Percentiles rank a stretch among this genome's conserved stretches.
These are phyloP conservation scores for Ctenoplectra terminalis DNA, from an alignment of 1,140 invertebrate genomes.

Conservation along the genomic window DNA sequence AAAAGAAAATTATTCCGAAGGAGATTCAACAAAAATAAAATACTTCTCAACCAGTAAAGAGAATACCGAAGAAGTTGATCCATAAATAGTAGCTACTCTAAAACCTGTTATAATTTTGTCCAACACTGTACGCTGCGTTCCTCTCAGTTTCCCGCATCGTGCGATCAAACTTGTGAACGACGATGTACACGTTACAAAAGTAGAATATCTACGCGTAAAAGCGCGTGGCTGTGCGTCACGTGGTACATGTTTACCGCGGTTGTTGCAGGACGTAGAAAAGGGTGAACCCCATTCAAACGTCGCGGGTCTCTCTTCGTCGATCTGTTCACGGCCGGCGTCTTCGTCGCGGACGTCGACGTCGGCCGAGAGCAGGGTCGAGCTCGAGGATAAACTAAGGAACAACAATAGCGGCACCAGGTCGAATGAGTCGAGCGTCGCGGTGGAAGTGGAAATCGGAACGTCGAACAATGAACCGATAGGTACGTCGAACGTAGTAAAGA, in stretches of 20 bases:
- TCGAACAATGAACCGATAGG: slow-evolving; percentile 54
- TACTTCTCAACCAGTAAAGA: too few relatives aligned
- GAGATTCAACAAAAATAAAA: too few relatives aligned
- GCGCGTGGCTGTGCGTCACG: too few relatives aligned
- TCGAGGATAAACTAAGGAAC: slow-evolving; percentile 21
- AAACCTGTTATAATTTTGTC: too few relatives aligned
- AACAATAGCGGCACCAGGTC: neutral
- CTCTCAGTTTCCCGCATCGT: too few relatives aligned
- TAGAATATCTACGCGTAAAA: neutral
- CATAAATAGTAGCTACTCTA: too few relatives aligned
- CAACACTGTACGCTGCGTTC: too few relatives aligned
- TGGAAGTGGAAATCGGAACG: slow-evolving; percentile 36
- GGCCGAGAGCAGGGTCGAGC: slow-evolving; percentile 47
- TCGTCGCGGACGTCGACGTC: slow-evolving; percentile 49
- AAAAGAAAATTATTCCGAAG: too few relatives aligned
- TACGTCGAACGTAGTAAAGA: slow-evolving; percentile 10
- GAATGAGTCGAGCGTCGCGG: slow-evolving; percentile 16
- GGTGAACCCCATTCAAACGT: slow-evolving; percentile 67
- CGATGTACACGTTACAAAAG: neutral
- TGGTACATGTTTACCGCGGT: neutral
- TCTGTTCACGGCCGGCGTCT: slow-evolving; percentile 45
- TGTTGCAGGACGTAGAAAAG: slow-evolving; percentile 79
- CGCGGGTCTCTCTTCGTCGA: slow-evolving; percentile 18
- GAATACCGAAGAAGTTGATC: too few relatives aligned
- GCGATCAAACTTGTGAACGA: too few relatives aligned